Evolutionary conservation across 2,797 vertebrate genomes (phyloP).

Genomic region (Streptopelia turtur): DNA sequence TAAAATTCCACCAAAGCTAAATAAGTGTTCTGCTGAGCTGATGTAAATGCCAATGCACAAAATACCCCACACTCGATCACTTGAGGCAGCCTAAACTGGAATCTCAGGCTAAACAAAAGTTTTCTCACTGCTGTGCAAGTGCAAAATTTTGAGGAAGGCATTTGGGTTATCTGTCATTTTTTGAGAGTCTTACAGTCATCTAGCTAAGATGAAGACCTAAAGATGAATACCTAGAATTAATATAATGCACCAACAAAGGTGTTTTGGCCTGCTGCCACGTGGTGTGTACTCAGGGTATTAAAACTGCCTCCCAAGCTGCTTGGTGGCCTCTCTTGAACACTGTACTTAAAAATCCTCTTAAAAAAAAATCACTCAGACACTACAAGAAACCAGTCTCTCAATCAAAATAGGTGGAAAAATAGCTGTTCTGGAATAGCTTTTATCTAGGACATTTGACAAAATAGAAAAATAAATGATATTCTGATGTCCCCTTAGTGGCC

Average conservation of each 20-base stretch:
- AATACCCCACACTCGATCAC: background rate
- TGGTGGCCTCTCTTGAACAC: background rate
- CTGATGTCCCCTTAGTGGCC: background rate
- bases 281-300: background rate
- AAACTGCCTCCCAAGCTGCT: background rate
- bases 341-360: background rate
- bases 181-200: background rate
- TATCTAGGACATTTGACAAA: background rate
- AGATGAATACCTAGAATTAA: background rate
- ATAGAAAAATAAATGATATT: background rate
- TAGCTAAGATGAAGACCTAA: background rate
- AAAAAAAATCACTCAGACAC: background rate
- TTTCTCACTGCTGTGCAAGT: background rate
- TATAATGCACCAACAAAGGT: background rate
- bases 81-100: background rate
- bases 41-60: background rate
- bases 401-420: background rate
- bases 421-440: background rate
- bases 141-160: background rate
- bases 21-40: background rate
- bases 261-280: background rate
- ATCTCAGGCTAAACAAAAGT: background rate
- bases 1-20: background rate
- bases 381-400: background rate
- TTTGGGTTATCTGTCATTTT: background rate